phyloP scores from a whole-genome alignment of 2,113 vertebrate species.

The Heloderma charlesbogerti region DNA sequence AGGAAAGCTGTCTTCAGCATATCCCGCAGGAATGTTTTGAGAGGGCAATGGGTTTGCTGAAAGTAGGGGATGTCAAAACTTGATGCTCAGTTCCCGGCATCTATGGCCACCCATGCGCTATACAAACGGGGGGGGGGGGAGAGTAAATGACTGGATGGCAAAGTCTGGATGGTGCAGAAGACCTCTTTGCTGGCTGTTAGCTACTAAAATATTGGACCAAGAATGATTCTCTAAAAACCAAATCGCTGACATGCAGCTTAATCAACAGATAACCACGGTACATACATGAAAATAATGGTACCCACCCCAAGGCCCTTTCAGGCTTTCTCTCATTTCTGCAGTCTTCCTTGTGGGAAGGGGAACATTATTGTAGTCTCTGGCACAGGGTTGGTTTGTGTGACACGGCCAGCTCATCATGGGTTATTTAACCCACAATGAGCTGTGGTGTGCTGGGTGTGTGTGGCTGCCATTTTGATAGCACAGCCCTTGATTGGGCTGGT shows the following conservation, averaged over 20 bases:
- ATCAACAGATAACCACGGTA: too few species aligned
- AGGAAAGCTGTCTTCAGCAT: conserved; percentile 14
- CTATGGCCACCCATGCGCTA: not conserved
- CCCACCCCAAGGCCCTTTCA: not conserved
- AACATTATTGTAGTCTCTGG: not conserved
- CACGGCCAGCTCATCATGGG: too few species aligned
- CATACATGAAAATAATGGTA: not conserved
- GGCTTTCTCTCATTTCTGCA: not conserved
- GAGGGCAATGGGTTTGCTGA: not conserved
- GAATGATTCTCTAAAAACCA: not conserved
- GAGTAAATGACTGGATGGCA: not conserved
- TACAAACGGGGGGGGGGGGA: too few species aligned
- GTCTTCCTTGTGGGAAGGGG: not conserved
- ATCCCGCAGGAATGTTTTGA: conserved; percentile 31
- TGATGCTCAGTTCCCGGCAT: conserved; percentile 15
- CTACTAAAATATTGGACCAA: not conserved
- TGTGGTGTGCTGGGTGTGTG: too few species aligned
- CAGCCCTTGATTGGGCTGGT: too few species aligned
- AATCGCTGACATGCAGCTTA: not conserved
- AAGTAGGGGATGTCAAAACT: conserved; percentile 19
- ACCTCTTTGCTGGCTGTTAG: not conserved
- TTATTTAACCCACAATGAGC: too few species aligned
- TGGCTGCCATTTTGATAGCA: too few species aligned
- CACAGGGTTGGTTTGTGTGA: too few species aligned
- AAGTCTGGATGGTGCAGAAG: not conserved